These are phyloP conservation scores for human (Homo sapiens) DNA, from an alignment of 2,113 vertebrate species.

Conservation along the genomic window GRCh38 chrX:99710001-99710500, in stretches of 20 bases:
- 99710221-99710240: neutral
- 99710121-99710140: neutral
- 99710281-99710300: neutral
- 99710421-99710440: neutral
- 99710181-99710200: neutral
- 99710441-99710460: neutral
- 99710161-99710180: neutral
- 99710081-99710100: neutral
- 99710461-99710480: conserved; percentile 13
- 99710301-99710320: neutral
- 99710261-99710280: neutral
- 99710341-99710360: neutral
- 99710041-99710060: neutral
- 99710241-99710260: neutral
- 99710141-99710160: neutral
- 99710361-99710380: neutral
- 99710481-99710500: neutral
- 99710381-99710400: neutral
- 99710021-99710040: neutral
- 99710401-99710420: neutral
- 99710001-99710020: neutral
- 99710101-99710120: neutral
- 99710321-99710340: neutral
- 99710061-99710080: neutral
- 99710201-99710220: neutral